These are phyloP conservation scores for Muntiacus muntjak DNA, from an alignment of 2,113 vertebrate species.

Conservation along the genomic window DNA sequence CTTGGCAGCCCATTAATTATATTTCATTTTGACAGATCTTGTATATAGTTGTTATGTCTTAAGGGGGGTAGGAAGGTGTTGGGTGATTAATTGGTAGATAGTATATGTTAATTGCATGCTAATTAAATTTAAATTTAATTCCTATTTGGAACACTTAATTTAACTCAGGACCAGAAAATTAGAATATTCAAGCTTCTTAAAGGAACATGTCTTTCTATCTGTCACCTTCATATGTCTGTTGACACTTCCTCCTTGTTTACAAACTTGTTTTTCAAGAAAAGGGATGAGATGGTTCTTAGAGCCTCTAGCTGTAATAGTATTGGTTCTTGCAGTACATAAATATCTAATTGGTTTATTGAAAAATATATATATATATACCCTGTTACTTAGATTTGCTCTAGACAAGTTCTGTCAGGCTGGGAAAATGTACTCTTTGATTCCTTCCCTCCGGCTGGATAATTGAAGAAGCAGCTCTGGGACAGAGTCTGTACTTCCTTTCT, in stretches of 20 bases:
- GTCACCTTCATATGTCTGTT: conserved; percentile 65
- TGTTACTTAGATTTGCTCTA: conserved; percentile 41
- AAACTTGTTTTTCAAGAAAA: conserved; percentile 64
- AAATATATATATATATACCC: background rate
- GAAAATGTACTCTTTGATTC: background rate
- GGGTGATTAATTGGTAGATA: conserved; percentile 79
- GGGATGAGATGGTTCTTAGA: conserved; percentile 56
- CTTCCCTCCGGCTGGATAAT: conserved; percentile 9
- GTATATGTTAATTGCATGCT: conserved; percentile 82
- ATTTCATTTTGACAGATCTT: conserved; percentile 79
- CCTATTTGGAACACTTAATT: conserved; percentile 82
- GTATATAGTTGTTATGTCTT: conserved; percentile 77
- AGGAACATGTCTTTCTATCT: conserved; percentile 68
- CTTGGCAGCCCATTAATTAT: conserved; percentile 77
- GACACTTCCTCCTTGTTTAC: conserved; percentile 67
- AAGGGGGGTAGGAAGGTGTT: conserved; percentile 54
- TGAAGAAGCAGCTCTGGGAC: background rate
- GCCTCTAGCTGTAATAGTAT: conserved; percentile 50
- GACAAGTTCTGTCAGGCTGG: conserved; percentile 51
- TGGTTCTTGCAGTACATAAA: conserved; percentile 53
- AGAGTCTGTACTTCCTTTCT: background rate
- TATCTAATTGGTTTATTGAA: conserved; percentile 55
- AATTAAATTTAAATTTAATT: conserved; percentile 84
- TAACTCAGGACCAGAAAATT: conserved; percentile 76
- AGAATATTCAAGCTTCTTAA: conserved; percentile 72